A percentile compares a stretch with the other conserved stretches of the same genome.
Conservation (phyloP, 2,113 vertebrate species). For the Sturnus vulgaris region DNA sequence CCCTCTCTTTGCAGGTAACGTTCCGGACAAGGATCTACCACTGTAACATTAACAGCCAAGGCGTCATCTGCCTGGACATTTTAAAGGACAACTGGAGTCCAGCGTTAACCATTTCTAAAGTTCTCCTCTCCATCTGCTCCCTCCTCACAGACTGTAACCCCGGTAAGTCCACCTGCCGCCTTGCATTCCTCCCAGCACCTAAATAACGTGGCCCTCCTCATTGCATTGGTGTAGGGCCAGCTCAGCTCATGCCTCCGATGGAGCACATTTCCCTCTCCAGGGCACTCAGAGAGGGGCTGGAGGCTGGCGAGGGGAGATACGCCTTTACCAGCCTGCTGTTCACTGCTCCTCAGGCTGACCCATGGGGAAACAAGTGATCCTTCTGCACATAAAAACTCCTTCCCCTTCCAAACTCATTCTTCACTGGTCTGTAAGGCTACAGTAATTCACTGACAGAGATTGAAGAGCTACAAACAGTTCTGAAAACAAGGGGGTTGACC, state of each 20-base stretch:
- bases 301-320: not conserved
- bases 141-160: conserved; percentile 97
- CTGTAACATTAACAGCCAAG: conserved; percentile 98
- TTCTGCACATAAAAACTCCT: not conserved
- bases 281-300: not conserved
- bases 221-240: not conserved
- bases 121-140: conserved; percentile 95
- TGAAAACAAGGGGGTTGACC: not conserved
- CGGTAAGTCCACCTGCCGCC: conserved; percentile 70
- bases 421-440: not conserved
- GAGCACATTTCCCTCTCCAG: not conserved
- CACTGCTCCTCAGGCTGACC: not conserved
- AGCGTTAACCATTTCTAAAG: conserved; percentile 93
- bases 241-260: fast-evolving
- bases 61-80: conserved; percentile 96
- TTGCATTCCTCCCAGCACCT: not conserved
- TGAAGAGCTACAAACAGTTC: not conserved
- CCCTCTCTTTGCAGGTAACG: conserved; percentile 82
- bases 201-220: not conserved
- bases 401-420: not conserved
- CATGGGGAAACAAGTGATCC: fast-evolving
- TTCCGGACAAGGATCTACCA: conserved; percentile 97
- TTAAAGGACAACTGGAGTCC: conserved; percentile 98
- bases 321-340: not conserved
- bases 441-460: not conserved